Conservation (phyloP, 2,113 vertebrate genomes). For the Tetrao urogallus region DNA sequence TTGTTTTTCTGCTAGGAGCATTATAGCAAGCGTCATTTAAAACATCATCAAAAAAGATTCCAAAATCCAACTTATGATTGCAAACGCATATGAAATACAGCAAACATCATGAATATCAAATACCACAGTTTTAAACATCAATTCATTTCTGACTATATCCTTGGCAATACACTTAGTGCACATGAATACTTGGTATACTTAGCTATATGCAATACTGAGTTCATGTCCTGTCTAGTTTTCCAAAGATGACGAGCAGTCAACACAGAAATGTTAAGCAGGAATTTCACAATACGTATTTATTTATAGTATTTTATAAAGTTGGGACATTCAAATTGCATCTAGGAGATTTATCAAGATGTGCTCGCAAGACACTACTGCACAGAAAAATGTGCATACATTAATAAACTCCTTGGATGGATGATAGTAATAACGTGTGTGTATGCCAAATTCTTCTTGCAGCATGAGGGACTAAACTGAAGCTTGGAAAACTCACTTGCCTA, state of each 20-base stretch:
- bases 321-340: neutral
- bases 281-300: neutral
- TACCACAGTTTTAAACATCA: neutral
- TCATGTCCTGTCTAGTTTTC: neutral
- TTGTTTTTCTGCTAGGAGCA: neutral
- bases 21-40: neutral
- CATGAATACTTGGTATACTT: neutral
- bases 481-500: constrained; percentile 64
- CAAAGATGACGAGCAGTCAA: neutral
- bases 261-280: neutral
- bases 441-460: constrained; percentile 63
- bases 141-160: neutral
- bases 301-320: neutral
- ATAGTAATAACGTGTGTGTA: constrained; percentile 43
- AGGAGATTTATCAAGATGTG: constrained; percentile 32
- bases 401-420: constrained; percentile 60
- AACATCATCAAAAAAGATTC: neutral
- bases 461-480: constrained; percentile 53
- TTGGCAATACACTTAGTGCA: neutral
- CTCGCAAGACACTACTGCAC: neutral
- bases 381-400: constrained; percentile 57
- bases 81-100: neutral
- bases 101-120: neutral
- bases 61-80: neutral
- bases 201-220: neutral